Base-by-base conservation (phyloP, 2,888 invertebrate species). In the Chaitophorus viminalis region DNA sequence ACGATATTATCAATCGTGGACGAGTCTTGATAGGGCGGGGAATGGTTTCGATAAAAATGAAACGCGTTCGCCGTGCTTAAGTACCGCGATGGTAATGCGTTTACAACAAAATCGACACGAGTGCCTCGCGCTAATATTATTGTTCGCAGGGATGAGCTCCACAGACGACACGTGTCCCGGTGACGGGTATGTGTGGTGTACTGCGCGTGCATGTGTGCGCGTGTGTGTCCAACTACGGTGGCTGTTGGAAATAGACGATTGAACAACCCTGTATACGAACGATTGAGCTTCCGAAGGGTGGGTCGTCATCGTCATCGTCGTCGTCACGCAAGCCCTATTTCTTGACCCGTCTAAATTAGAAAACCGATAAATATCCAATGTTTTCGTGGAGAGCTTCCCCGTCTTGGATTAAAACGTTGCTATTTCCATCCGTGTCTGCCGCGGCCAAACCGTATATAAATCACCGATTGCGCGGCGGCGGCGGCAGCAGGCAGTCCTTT, bases 291-390 rank as follows among this genome's bases (percentile, higher is more conserved):
- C 68, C 25, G 31, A 9, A n/a, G 60, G 17, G 8, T 68, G 21
- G n/a, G 79, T 81, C 60, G 78, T 70, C 79, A 5, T 25, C 82
- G 60, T n/a, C n/a, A n/a, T 39, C 46, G 39, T 76, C 3, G 39
- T 39, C 18, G 31, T 33, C 65, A 52, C n/a, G 85, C 54, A n/a
- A 5, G 14, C 46, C 33, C 85, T 14, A 6, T 52, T 85, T 70
- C 85, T 68, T 68, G 76, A 76, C 52, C 77, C 52, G 33, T 29
- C 18, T 14, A 25, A 54, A 86, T 86, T 70, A 29, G n/a, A 70
- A 78, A 86, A 54, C 77, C 78, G 54, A 86, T 86, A 86, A 86
- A 86, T 70, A 86, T 78, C 77, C 18, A 54, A 52, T 6, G 78
- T 78, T 52, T 77, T 77, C n/a, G 36, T 8, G 14, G 21, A 31